Percentiles rank a stretch among this genome's conserved stretches.
These are phyloP conservation scores for Drosophila mimica DNA, from an alignment of 2,888 invertebrate genomes.

Conservation along the genomic window DNA sequence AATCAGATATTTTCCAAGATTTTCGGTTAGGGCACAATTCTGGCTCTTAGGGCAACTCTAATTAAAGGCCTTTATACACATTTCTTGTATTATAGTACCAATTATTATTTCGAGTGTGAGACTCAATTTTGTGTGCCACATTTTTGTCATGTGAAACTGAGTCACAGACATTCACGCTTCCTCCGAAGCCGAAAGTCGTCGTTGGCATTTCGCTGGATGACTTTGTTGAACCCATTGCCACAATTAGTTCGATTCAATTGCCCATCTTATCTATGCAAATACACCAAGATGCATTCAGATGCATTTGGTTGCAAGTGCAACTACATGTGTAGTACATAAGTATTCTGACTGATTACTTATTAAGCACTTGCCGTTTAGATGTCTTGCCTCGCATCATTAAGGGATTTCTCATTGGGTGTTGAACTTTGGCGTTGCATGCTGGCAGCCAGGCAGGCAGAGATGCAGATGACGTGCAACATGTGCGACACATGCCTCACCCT, in stretches of 20 bases:
- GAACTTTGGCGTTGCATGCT: constrained; percentile 56
- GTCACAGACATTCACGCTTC: constrained; percentile 16
- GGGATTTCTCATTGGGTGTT: constrained; percentile 71
- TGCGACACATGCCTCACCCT: constrained; percentile 66
- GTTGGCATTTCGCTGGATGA: constrained; percentile 11
- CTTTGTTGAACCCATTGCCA: constrained; percentile 14
- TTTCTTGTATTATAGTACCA: neutral
- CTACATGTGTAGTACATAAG: constrained; percentile 8
- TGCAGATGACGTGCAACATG: constrained; percentile 53
- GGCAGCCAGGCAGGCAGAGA: constrained; percentile 7
- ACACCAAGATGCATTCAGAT: neutral
- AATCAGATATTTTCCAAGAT: neutral
- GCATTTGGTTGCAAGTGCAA: neutral
- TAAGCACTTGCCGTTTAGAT: constrained; percentile 66
- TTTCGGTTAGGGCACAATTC: neutral
- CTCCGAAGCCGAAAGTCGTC: constrained; percentile 1
- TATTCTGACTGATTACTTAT: constrained; percentile 69
- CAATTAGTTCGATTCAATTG: constrained; percentile 45
- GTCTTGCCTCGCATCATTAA: constrained; percentile 61
- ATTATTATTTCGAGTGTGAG: neutral
- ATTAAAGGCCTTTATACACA: neutral
- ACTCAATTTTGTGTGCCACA: constrained; percentile 27
- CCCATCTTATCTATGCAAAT: constrained; percentile 35
- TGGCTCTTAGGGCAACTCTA: neutral
- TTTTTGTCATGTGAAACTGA: constrained; percentile 59